A percentile compares a stretch with the other conserved stretches of the same genome.
Conservation (phyloP, 2,797 vertebrate genomes). For the Tragopan temminckii region DNA sequence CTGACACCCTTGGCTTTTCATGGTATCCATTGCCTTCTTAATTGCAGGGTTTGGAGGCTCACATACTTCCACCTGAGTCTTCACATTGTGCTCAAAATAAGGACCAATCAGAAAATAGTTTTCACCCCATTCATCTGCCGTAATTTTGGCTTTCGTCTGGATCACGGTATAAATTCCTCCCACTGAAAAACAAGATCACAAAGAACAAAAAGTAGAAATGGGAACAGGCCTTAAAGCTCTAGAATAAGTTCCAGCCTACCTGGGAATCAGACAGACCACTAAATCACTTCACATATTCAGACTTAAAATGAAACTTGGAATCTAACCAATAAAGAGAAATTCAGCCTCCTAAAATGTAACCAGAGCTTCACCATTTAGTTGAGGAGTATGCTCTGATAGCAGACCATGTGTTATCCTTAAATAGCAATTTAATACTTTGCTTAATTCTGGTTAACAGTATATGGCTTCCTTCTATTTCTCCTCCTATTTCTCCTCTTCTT, state of each 20-base stretch:
- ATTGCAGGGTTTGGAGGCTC: conserved; percentile 85
- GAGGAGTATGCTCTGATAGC: neutral
- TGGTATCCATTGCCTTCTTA: conserved; percentile 87
- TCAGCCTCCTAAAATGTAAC: neutral
- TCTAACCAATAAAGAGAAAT: neutral
- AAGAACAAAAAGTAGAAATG: neutral
- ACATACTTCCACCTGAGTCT: conserved; percentile 93
- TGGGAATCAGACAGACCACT: neutral
- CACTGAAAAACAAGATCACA: conserved; percentile 82
- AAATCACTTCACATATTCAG: neutral
- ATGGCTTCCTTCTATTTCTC: neutral
- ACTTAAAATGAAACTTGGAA: neutral
- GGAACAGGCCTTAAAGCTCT: neutral
- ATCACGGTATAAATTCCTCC: conserved; percentile 98
- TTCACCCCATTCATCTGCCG: conserved; percentile 95
- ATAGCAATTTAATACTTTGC: neutral
- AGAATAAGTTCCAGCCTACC: neutral
- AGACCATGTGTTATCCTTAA: neutral
- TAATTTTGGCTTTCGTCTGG: conserved; percentile 96
- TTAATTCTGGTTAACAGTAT: neutral
- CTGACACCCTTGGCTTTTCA: conserved; percentile 91
- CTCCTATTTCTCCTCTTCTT: neutral
- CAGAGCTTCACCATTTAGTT: neutral
- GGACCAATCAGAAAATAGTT: conserved; percentile 95
- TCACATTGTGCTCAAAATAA: conserved; percentile 94